Percentiles rank a stretch among this genome's conserved stretches.
These are phyloP conservation scores for Aculops lycopersici DNA, from an alignment of 1,140 invertebrate species.

Conservation along the genomic window DNA sequence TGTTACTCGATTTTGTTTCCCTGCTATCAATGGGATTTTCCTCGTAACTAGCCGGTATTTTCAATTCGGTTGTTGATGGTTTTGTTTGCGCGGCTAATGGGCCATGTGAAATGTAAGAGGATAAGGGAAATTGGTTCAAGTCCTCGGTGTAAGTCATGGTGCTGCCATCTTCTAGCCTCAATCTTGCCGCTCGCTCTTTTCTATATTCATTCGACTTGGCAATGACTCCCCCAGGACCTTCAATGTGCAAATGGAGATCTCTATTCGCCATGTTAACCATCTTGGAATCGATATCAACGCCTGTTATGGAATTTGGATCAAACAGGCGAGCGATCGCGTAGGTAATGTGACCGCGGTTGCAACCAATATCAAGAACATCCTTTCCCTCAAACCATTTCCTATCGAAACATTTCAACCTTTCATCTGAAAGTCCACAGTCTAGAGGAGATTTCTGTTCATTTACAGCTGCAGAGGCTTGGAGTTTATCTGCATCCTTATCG, in stretches of 20 bases:
- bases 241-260: conserved; percentile 36
- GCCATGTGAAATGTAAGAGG: conserved; percentile 16
- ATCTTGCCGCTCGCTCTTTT: too few relatives aligned
- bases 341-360: conserved; percentile 81
- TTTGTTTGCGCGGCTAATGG: conserved; percentile 15
- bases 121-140: conserved; percentile 15
- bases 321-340: conserved; percentile 42
- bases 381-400: conserved; percentile 53
- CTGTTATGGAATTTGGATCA: conserved; percentile 45
- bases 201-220: too few relatives aligned
- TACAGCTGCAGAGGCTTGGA: too few relatives aligned
- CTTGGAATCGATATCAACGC: conserved; percentile 73
- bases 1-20: too few relatives aligned
- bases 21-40: too few relatives aligned
- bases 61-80: too few relatives aligned
- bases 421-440: too few relatives aligned
- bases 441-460: too few relatives aligned
- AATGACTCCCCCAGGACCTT: neutral
- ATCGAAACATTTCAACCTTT: conserved; percentile 43
- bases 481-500: too few relatives aligned
- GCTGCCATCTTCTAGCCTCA: too few relatives aligned
- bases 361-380: conserved; percentile 80
- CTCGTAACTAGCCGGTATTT: too few relatives aligned
- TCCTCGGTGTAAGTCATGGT: conserved; percentile 12
- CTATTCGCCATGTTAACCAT: conserved; percentile 46